These are phyloP conservation scores for Eubasilissa regina DNA, from an alignment of 1,140 invertebrate species.

Conservation along the genomic window DNA sequence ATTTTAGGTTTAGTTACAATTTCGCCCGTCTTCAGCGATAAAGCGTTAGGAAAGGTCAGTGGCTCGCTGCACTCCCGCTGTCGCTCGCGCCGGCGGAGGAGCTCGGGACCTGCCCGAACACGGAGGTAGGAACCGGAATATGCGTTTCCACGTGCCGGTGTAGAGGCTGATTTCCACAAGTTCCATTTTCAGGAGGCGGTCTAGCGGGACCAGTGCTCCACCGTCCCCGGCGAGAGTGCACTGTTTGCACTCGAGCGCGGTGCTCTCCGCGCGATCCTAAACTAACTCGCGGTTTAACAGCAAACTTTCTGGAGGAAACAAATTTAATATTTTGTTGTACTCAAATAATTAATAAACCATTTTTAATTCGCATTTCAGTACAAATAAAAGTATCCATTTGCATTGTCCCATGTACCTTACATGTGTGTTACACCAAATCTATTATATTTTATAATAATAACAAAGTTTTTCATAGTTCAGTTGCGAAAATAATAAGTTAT, in stretches of 20 bases:
- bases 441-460: too few species aligned
- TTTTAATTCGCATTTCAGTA: too few species aligned
- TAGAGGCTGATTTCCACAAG: constrained; percentile 7
- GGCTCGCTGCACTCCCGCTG: constrained; percentile 55
- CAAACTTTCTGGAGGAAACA: too few species aligned
- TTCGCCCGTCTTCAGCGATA: constrained; percentile 66
- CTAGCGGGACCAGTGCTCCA: neutral
- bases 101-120: constrained; percentile 46
- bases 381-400: too few species aligned
- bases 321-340: too few species aligned
- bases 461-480: too few species aligned
- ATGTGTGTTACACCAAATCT: too few species aligned
- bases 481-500: too few species aligned
- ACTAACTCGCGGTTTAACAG: neutral
- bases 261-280: neutral
- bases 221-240: too few species aligned
- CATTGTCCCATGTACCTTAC: too few species aligned
- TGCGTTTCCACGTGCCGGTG: neutral
- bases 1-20: constrained; percentile 59
- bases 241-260: too few species aligned
- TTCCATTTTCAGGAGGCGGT: constrained; percentile 9
- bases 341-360: too few species aligned
- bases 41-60: constrained; percentile 70
- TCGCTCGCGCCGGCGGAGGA: constrained; percentile 57
- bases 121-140: neutral